Conservation (phyloP, 2,113 vertebrate species). For the Ictalurus punctatus region DNA sequence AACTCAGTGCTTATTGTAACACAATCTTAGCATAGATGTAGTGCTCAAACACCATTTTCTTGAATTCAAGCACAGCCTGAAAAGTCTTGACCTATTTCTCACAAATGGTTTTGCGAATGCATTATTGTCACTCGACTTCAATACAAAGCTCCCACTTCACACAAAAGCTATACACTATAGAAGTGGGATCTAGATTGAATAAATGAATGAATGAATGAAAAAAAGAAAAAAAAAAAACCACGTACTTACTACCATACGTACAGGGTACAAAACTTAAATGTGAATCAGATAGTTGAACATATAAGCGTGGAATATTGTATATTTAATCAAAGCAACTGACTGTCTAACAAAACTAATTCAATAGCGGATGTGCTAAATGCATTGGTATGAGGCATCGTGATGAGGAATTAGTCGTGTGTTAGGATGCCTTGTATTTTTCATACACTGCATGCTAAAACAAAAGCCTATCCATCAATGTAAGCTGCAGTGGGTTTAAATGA, state of each 20-base stretch:
- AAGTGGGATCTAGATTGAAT: background rate
- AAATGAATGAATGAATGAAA: background rate
- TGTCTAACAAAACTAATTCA: background rate
- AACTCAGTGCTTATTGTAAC: background rate
- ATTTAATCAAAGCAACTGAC: background rate
- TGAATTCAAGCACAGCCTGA: background rate
- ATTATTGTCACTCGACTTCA: background rate
- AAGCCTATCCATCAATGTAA: constrained; percentile 17
- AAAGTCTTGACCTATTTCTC: background rate
- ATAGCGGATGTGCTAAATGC: background rate
- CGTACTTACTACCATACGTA: background rate
- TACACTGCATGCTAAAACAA: background rate
- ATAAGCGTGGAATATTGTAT: background rate
- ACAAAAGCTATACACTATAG: background rate
- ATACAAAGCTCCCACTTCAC: background rate
- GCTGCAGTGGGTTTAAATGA: background rate
- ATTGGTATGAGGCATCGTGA: background rate
- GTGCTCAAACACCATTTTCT: background rate
- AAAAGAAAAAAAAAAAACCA: background rate
- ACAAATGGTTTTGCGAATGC: background rate
- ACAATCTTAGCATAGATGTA: background rate
- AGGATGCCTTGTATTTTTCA: background rate
- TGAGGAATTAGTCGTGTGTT: background rate
- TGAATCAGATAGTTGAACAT: background rate
- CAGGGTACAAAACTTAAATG: background rate